phyloP scores from a whole-genome alignment of 2,797 vertebrate species.

The Schizopygopsis malacanthus region DNA sequence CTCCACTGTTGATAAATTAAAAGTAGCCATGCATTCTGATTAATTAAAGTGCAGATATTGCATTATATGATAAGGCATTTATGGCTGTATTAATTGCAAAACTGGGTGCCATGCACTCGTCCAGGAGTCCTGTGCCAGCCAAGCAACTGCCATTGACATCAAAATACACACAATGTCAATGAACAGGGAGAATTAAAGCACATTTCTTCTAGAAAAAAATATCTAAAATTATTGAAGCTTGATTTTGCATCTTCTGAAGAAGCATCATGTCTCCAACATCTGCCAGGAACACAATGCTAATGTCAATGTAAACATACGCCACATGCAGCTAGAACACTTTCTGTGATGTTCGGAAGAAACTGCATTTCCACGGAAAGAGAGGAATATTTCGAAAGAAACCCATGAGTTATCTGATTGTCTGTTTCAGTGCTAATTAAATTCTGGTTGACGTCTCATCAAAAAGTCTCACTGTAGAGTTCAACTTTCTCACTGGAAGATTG shows the following conservation, averaged over 20 bases:
- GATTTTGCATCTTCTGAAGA: neutral
- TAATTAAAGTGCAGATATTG: neutral
- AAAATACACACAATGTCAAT: neutral
- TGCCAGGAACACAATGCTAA: neutral
- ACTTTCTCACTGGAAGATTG: neutral
- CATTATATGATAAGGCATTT: neutral
- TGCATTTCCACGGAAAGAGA: neutral
- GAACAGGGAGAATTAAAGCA: neutral
- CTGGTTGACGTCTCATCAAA: neutral
- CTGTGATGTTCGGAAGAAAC: neutral
- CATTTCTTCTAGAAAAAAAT: neutral
- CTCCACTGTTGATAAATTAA: neutral
- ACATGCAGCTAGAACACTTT: conserved; percentile 2
- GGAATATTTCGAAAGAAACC: neutral
- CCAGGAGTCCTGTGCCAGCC: neutral
- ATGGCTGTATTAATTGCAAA: neutral
- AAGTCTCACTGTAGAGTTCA: neutral
- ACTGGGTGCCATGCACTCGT: neutral
- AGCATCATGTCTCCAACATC: neutral
- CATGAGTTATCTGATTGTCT: neutral
- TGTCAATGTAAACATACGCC: neutral
- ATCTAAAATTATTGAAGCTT: neutral
- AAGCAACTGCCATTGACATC: neutral
- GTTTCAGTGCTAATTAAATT: neutral
- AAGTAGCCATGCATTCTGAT: neutral